Conservation (phyloP, 2,113 vertebrate genomes). For the Cyprinodon tularosa region DNA sequence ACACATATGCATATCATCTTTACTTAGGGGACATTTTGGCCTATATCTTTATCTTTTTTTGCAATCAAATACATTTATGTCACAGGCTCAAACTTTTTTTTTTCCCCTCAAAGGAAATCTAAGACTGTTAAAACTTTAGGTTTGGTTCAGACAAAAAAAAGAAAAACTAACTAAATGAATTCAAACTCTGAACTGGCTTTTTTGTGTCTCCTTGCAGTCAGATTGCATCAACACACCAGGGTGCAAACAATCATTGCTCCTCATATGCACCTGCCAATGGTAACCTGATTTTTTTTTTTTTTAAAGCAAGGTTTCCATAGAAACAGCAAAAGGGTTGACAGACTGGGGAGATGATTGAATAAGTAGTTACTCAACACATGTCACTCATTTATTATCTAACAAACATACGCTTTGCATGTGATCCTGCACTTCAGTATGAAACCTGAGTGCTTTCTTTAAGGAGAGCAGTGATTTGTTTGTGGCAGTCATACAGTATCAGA, state of each 20-base stretch:
- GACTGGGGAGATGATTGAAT: constrained; percentile 63
- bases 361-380: constrained; percentile 43
- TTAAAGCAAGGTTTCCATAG: constrained; percentile 77
- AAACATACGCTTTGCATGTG: constrained; percentile 21
- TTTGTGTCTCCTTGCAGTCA: constrained; percentile 43
- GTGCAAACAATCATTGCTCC: constrained; percentile 60
- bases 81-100: neutral
- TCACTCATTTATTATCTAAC: neutral
- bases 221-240: constrained; percentile 60
- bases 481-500: constrained; percentile 19
- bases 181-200: neutral
- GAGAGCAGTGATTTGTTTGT: neutral
- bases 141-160: neutral
- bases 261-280: constrained; percentile 74
- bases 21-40: constrained; percentile 29
- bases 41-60: constrained; percentile 27
- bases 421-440: constrained; percentile 8
- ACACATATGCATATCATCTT: constrained; percentile 10
- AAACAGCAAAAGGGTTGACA: constrained; percentile 75
- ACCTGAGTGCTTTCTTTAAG: neutral
- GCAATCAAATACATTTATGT: neutral
- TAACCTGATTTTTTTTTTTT: constrained; percentile 70
- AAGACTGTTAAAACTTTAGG: neutral
- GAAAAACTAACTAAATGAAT: neutral
- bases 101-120: neutral